Evolutionary conservation across 2,888 invertebrate genomes (phyloP), one percentile per base, ranked within the genome.

Genomic region (Tetramorium bicarinatum): DNA sequence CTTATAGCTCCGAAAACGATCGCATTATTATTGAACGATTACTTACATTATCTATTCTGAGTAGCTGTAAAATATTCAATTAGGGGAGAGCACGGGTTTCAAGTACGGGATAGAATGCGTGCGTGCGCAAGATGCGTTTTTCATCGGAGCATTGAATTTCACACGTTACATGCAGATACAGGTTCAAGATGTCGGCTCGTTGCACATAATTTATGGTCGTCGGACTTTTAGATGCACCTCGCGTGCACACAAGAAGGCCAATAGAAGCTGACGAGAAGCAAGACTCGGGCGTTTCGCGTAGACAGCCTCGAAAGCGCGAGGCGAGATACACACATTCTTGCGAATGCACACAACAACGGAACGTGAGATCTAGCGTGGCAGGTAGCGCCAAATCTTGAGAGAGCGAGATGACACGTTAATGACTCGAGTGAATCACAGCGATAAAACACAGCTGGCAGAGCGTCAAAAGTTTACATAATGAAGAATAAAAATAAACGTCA

Each of bases 381-480:
- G 11, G n/a, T 47, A 44, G 18, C 21, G 29, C 29, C 29, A 34
- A 47, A 79, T 69, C 38, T 79, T n/a, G 38, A n/a, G 52, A 8
- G 34, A 52, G 4, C 3, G 3, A n/a, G 72, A 59, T 25, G 41
- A 76, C 49, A 15, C 49, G 1, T 38, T 49, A 62, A 21, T 25
- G 21, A 38, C 34, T 52, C 38, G 52, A 29, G 80, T 88, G 88
- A 88, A 88, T 90, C 90, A 87, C 89, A 88, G 64, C 84, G 74
- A 44, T 29, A 47, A 59, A 29, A 15, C 54, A 59, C 77, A 71
- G 80, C 74, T 89, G 89, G 88, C 89, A 85, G 41, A 56, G 75
- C 76, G 82, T 86, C 89, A 88, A 75, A 75, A 84, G 86, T 89
- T 89, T 89, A 88, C 86, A 90, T 88, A 90, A 89, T 87, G 81